Evolutionary conservation across 2,888 invertebrate genomes (phyloP), one percentile per base, ranked within the genome.

Genomic region (Dynastes maya): DNA sequence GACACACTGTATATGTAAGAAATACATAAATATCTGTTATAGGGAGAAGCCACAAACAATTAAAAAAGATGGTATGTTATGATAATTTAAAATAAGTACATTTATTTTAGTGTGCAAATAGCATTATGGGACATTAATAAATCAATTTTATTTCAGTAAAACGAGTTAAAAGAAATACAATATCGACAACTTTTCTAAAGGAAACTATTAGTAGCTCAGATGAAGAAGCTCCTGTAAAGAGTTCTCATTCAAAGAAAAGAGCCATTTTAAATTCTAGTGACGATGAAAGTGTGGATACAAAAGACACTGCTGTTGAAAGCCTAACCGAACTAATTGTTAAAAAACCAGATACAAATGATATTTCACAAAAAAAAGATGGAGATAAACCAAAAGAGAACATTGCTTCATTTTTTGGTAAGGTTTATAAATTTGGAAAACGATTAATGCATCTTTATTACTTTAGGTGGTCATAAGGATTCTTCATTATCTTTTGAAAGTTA

Each of bases 181-280:
- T 13, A 65, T 3, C 90, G 90, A 85, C 87, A 90, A 0, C 89
- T 87, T 79, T 84, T 89, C 27, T 89, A 90, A 82, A 67, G 81
- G 81, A 49, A 85, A 84, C 79, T 78, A 82, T 53, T 81, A 84
- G 53, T 75, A 80, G 40, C 76, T 55, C 55, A 55, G 55, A 55
- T 2, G 79, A 82, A 76, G 78, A 81, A 74, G 82, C 13, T 29
- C 11, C 22, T 45, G 6, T 45, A 27, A 61, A 2, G 13, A 74
- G 37, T 45, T 13, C 45, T 29, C 27, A 6, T 2, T 6, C 6
- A 27, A 40, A 61, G 11, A 74, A 58, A 22, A 71, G n/a, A 40
- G n/a, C 16, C 3, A 37, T 55, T 65, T 37, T 65, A 27, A 76
- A 37, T 72, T 74, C 61, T 16, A 61, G 61, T 74, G 72, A 72